Conservation (phyloP, 1,140 invertebrate species). For the Drosophila arizonae region DNA sequence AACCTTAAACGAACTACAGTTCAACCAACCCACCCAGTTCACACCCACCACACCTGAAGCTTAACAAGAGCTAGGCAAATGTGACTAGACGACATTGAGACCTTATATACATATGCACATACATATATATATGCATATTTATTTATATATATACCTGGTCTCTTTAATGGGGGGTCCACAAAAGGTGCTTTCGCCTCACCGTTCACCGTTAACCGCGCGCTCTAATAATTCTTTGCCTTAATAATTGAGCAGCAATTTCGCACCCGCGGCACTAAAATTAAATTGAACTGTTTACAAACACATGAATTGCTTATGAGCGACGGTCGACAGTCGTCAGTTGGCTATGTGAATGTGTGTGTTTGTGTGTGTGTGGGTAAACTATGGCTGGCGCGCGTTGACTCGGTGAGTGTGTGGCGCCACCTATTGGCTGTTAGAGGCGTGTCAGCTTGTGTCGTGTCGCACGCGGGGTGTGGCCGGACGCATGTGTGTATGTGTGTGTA, state of each 20-base stretch:
- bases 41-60: slow-evolving; percentile 5
- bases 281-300: slow-evolving; percentile 80
- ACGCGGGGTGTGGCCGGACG: slow-evolving; percentile 54
- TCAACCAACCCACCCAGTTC: not conserved
- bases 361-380: slow-evolving; percentile 38
- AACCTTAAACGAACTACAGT: slow-evolving; percentile 16
- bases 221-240: slow-evolving; percentile 73
- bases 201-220: slow-evolving; percentile 6
- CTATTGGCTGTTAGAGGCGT: slow-evolving; percentile 30
- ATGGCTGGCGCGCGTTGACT: slow-evolving; percentile 18
- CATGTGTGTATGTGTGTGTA: slow-evolving; percentile 32
- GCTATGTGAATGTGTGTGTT: not conserved
- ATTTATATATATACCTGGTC: not conserved
- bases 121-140: slow-evolving; percentile 2
- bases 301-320: slow-evolving; percentile 77
- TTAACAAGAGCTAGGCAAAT: slow-evolving; percentile 15
- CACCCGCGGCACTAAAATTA: slow-evolving; percentile 77
- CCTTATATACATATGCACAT: slow-evolving; percentile 4
- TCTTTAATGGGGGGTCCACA: not conserved
- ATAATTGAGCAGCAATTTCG: slow-evolving; percentile 78
- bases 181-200: slow-evolving; percentile 19
- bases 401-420: not conserved
- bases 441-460: slow-evolving; percentile 56
- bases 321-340: slow-evolving; percentile 24
- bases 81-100: slow-evolving; percentile 18